Evolutionary conservation across 2,888 invertebrate genomes (phyloP).

Genomic region (Pterostichus niger): DNA sequence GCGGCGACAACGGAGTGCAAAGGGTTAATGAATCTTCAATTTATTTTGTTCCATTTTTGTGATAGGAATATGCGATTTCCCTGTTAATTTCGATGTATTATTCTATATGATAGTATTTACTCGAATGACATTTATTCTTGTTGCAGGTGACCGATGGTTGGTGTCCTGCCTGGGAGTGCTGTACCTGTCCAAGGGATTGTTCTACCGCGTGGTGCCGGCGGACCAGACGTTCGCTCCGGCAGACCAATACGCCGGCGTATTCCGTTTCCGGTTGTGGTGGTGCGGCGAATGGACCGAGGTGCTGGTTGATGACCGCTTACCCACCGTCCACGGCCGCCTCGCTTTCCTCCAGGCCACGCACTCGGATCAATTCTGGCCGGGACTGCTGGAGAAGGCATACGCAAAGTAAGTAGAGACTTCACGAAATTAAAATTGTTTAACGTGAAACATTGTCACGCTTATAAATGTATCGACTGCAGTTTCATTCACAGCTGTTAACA

Average conservation of each 20-base stretch:
- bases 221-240: constrained; percentile 89
- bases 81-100: too few relatives aligned
- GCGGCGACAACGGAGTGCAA: too few relatives aligned
- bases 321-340: constrained; percentile 91
- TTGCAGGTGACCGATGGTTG: constrained; percentile 92
- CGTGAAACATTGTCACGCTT: too few relatives aligned
- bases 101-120: neutral
- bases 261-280: constrained; percentile 96
- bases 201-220: constrained; percentile 94
- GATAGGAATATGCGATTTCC: too few relatives aligned
- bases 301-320: constrained; percentile 92
- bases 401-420: constrained; percentile 84
- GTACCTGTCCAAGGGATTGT: constrained; percentile 91
- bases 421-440: too few relatives aligned
- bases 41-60: too few relatives aligned
- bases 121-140: constrained; percentile 19
- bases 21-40: too few relatives aligned
- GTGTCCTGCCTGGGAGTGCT: constrained; percentile 92
- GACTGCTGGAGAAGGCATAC: constrained; percentile 94
- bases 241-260: constrained; percentile 87
- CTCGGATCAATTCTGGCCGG: constrained; percentile 93
- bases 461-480: too few relatives aligned
- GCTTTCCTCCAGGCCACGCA: constrained; percentile 91
- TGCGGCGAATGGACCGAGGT: constrained; percentile 96
- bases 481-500: too few relatives aligned